Conservation (phyloP, 2,797 vertebrate species). For the Smutsia gigantea region DNA sequence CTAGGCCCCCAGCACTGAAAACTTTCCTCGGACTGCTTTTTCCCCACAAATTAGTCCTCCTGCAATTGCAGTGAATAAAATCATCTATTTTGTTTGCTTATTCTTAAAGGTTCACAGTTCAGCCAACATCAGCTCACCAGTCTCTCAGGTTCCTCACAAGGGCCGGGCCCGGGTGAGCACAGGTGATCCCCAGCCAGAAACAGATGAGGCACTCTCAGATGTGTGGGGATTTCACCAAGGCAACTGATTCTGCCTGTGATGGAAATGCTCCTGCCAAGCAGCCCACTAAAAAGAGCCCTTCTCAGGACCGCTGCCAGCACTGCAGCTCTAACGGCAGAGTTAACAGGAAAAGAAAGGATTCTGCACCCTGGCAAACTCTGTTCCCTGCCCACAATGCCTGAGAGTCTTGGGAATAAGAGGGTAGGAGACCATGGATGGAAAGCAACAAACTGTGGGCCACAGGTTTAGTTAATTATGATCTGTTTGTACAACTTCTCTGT, state of each 20-base stretch:
- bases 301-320: background rate
- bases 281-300: background rate
- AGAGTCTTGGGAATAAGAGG: background rate
- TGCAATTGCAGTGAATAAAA: background rate
- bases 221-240: constrained; percentile 52
- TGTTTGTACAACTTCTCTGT: constrained; percentile 40
- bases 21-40: background rate
- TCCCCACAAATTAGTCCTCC: background rate
- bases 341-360: background rate
- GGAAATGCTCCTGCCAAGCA: constrained; percentile 4
- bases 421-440: background rate
- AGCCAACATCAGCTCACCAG: background rate
- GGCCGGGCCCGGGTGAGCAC: background rate
- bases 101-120: background rate
- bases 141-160: background rate
- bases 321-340: background rate
- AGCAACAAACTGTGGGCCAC: background rate
- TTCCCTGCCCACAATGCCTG: background rate
- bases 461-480: constrained; percentile 8
- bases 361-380: background rate
- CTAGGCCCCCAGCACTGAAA: background rate
- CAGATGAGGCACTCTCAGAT: constrained; percentile 44
- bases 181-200: background rate
- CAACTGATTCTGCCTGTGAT: constrained; percentile 4
- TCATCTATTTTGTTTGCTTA: background rate